Evolutionary conservation across 2,113 vertebrate species (phyloP).

Genomic region (Poeciliopsis prolifica): DNA sequence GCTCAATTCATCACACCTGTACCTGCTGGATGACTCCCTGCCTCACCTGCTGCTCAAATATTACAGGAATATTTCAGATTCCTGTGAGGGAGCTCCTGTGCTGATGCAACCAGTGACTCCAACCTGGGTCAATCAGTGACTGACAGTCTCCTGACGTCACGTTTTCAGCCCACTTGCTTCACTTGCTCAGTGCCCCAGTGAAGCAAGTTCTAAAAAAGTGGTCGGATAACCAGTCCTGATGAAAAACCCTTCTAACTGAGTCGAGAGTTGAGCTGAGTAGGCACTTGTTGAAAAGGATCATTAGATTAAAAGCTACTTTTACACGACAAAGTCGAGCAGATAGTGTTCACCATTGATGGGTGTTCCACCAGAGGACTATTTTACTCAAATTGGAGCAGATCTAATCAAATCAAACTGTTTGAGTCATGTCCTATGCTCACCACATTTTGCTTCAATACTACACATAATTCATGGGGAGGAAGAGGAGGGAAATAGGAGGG

Average conservation of each 20-base stretch:
- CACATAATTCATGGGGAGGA: slow-evolving; percentile 66
- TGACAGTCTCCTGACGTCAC: too few species aligned
- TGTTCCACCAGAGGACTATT: slow-evolving; percentile 18
- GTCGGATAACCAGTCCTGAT: background rate
- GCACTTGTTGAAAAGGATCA: too few species aligned
- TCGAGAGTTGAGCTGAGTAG: too few species aligned
- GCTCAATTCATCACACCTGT: background rate
- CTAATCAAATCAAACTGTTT: slow-evolving; percentile 66
- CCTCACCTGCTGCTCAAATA: background rate
- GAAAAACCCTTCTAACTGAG: background rate
- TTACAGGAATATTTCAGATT: too few species aligned
- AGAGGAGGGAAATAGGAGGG: slow-evolving; percentile 39
- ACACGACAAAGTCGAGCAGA: slow-evolving; percentile 32
- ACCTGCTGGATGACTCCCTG: background rate
- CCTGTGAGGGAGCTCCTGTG: too few species aligned
- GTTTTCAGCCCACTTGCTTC: too few species aligned
- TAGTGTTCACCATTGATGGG: slow-evolving; percentile 12
- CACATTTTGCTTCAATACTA: slow-evolving; percentile 71
- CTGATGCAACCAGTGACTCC: too few species aligned
- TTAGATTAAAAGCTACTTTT: slow-evolving; percentile 20
- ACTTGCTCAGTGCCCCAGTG: too few species aligned
- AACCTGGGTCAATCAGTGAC: too few species aligned
- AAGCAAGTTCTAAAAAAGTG: too few species aligned
- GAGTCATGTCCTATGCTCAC: slow-evolving; percentile 58
- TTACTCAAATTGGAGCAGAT: slow-evolving; percentile 48